Evolutionary conservation across 2,797 vertebrate species (phyloP), one percentile per base, ranked within the genome.

Genomic region (Distichodus sexfasciatus): DNA sequence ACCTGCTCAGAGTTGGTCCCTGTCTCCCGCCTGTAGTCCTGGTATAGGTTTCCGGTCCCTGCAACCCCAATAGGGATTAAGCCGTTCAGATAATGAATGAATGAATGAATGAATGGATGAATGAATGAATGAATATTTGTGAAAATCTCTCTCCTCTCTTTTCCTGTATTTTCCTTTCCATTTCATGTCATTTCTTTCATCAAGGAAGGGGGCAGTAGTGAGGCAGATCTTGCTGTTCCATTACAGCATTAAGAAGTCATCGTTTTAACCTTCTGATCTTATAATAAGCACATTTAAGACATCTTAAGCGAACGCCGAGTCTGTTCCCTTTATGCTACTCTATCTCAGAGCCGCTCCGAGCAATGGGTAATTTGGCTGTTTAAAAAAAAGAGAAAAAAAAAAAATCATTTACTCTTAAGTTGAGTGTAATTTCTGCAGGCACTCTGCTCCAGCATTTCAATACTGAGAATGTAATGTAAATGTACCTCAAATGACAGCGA

Each of bases 401-500:
- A n/a, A n/a, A 69, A 46, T 72, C 33, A 70, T 64, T 70, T 71
- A 62, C 58, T 53, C 24, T 41, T 64, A 47, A 53, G 48, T 43
- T 57, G 31, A 51, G 55, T 75, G 48, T 60, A 43, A 62, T 51
- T 29, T 73, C 66, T 3, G 1, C 58, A 57, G 41, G 31, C 29
- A 35, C 69, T 71, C 66, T 31, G 63, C 63, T 67, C 44, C 47
- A 35, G 41, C 69, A 69, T 66, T 76, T 76, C 23, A 65, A 48
- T 71, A 54, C 57, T 58, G 33, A 60, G 53, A 55, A 38, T 76
- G 26, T 53, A 55, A 71, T 68, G 71, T 74, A 74, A 76, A 68
- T 71, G 71, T 68, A 57, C 71, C 69, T 74, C 53, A 65, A 59
- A 74, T 74, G 47, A 74, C 51, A 76, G 74, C 44, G 50, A 70